Evolutionary conservation across 2,797 vertebrate genomes (phyloP), one percentile per base, ranked within the genome.

Genomic region (Ibycter americanus): DNA sequence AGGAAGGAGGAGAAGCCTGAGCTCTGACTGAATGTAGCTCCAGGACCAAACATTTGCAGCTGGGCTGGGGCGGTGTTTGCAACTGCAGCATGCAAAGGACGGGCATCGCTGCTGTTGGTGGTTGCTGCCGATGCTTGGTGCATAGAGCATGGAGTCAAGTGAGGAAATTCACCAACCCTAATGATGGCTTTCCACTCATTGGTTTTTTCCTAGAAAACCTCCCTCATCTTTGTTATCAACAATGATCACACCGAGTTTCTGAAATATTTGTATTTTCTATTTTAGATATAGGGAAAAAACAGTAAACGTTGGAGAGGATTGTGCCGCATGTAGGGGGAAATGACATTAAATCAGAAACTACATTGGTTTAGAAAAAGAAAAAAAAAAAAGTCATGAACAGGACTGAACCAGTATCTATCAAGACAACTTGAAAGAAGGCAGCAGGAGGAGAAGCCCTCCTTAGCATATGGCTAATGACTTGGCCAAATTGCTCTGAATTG

Each of bases 401-500:
- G 29, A 19, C 38, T 46, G 58, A 70, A 23, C 16, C 22, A 27
- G 36, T 17, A 8, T 23, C 52, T 89, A 5, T 32, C 11, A 40
- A 63, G 79, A 23, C 23, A 65, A 40, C 25, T 47, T 78, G 81
- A 83, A 85, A 93, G 78, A 25, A 46, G 74, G 29, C 49, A 51
- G 29, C 17, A 34, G 85, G 66, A 90, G 67, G 56, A 93, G 85
- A 63, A 90, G 31, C 26, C 29, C 36, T 46, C 36, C 61, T 88
- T 71, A 68, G 68, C 87, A 42, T 58, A 40, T 0, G 1, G 46
- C 68, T 88, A 89, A 83, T 51, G 89, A 52, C 79, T 56, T n/a
- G 79, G 63, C 40, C 87, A 86, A 91, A 94, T 94, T 8, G 56
- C 82, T 83, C 79, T 21, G 49, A 72, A 88, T 76, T 87, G 87